phyloP scores from a whole-genome alignment of 2,888 invertebrate genomes.

The Apotomis turbidana region DNA sequence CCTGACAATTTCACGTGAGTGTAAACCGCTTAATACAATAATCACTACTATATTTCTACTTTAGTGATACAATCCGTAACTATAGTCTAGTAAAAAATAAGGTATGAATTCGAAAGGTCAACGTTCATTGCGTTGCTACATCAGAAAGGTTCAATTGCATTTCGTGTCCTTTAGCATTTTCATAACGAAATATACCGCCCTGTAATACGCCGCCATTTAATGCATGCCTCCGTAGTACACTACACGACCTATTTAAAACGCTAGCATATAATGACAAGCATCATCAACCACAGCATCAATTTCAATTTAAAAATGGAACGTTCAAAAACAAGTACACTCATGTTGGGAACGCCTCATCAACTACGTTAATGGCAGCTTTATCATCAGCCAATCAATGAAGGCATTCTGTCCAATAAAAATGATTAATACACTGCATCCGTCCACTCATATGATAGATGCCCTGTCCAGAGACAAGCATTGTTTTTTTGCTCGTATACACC shows the following conservation, averaged over 20 bases:
- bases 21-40: too few relatives aligned
- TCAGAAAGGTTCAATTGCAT: too few relatives aligned
- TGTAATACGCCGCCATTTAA: too few relatives aligned
- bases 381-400: conserved; percentile 71
- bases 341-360: conserved; percentile 43
- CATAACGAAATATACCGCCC: too few relatives aligned
- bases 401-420: conserved; percentile 71
- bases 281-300: background rate
- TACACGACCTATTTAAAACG: background rate
- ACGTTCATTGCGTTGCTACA: too few relatives aligned
- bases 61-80: too few relatives aligned
- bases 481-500: conserved; percentile 30
- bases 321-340: conserved; percentile 16
- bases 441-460: conserved; percentile 66
- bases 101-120: too few relatives aligned
- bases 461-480: conserved; percentile 37
- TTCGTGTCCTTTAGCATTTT: too few relatives aligned
- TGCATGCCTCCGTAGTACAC: background rate
- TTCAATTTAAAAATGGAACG: conserved; percentile 23
- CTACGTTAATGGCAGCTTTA: conserved; percentile 68
- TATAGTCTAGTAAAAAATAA: too few relatives aligned
- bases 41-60: too few relatives aligned
- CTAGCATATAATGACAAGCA: background rate
- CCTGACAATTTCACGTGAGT: too few relatives aligned
- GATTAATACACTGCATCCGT: conserved; percentile 67